Base-by-base conservation (phyloP, 1,140 invertebrate species). In the Neoseiulus cucumeris region DNA sequence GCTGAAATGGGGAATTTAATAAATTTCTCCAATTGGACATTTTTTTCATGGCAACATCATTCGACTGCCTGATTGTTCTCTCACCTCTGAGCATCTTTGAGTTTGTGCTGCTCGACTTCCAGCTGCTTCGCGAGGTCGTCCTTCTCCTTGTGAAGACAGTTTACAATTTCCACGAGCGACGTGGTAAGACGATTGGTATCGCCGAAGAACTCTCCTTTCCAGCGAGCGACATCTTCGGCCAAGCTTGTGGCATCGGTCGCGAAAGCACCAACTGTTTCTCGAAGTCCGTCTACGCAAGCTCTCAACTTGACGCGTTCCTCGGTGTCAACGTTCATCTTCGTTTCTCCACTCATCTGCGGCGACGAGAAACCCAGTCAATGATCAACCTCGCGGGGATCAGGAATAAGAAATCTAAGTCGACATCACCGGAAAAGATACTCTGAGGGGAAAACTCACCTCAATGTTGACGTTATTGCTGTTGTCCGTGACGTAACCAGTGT, bases 31-130 rank as follows among this genome's bases (percentile, higher is more conserved):
- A n/a, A n/a, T n/a, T n/a, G n/a, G n/a, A n/a, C n/a, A n/a, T n/a
- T n/a, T n/a, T n/a, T n/a, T n/a, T n/a, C n/a, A n/a, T n/a, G n/a
- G n/a, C n/a, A n/a, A n/a, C n/a, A n/a, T n/a, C n/a, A n/a, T n/a
- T n/a, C n/a, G n/a, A n/a, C n/a, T n/a, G n/a, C n/a, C n/a, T n/a
- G n/a, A n/a, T n/a, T n/a, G n/a, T n/a, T n/a, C n/a, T n/a, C 51
- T 59, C 22, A 59, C 51, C 18, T 18, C 25, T 70, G 68, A 25
- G 66, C 30, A 44, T 66, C 64, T 41, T 66, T 39, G 14, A 69
- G 30, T 42, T 64, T 66, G 22, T 67, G 44, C 5, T 14, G 45
- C 22, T 68, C 66, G 22, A 65, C 30, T 9, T 64, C 65, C 2
- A 69, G 47, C 22, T 68, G 20, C 4, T 55, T 33, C 47, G 64